Conservation (phyloP, 2,113 vertebrate genomes). For the Catharus bicknelli region DNA sequence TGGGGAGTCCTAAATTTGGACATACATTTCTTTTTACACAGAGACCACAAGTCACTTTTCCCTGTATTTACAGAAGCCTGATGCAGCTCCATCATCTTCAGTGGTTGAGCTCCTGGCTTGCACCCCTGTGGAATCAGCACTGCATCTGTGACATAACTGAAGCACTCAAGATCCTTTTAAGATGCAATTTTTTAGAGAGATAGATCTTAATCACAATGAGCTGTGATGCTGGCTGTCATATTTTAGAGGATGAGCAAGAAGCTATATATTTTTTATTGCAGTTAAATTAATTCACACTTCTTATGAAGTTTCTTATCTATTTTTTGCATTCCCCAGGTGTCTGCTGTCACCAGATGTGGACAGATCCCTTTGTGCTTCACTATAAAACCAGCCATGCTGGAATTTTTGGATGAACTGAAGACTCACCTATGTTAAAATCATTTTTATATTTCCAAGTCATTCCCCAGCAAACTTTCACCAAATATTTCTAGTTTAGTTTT, state of each 20-base stretch:
- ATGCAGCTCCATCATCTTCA: neutral
- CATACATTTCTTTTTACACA: neutral
- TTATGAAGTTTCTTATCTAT: neutral
- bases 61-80: neutral
- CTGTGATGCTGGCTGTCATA: neutral
- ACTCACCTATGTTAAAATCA: neutral
- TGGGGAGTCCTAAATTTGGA: neutral
- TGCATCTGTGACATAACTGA: neutral
- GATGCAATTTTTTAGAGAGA: neutral
- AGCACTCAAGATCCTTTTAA: neutral
- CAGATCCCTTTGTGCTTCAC: neutral
- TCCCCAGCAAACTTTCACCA: neutral
- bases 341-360: neutral
- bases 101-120: accelerated
- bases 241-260: neutral
- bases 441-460: neutral
- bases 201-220: neutral
- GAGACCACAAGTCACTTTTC: neutral
- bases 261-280: neutral
- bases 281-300: neutral
- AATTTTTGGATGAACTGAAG: neutral
- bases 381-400: neutral
- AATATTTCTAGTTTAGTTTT: neutral
- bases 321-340: neutral
- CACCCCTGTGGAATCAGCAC: neutral